Base-by-base conservation (phyloP, 2,113 vertebrate genomes). In the Phylloscopus whistleri region DNA sequence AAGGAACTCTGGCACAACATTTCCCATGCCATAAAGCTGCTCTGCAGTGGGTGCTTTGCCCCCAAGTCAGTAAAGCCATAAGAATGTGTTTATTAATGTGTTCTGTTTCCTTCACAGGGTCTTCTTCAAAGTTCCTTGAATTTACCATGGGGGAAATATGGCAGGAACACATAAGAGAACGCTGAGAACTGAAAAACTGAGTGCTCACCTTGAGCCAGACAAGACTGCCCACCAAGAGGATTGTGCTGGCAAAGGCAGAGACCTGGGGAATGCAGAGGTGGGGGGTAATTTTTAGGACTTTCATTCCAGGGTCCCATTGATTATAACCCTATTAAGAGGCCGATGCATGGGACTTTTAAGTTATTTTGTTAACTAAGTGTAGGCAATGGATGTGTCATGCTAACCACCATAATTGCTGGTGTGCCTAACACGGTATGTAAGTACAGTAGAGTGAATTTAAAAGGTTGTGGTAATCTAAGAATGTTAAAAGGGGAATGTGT, bases 381-480 rank as follows among this genome's bases (percentile, higher is more conserved):
- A 94, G 80, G 69, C 89, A 79, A 84, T 82, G 68, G 94, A 86
- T 95, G 68, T 92, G 74, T 95, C 76, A 92, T 79, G 90, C 66
- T 85, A 86, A 81, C 77, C 70, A 53, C 90, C 87, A 44, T 76
- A 94, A 94, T 91, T 94, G 67, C 90, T 96, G 91, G 68, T 92
- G 80, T 80, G 80, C 58, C 95, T 90, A 91, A 92, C 84, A 67
- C 70, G 91, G 52, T 92, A 84, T 94, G 84, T 95, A 96, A 92
- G 94, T 93, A 91, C 70, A 94, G 73, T 89, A 51, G 67, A 90
- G 92, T 89, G 93, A 87, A 96, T 95, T 93, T 86, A 87, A 95
- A 91, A 87, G 70, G 93, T 95, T 90, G 89, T 66, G 89, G 90
- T 91, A 93, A 96, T 96, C 92, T 79, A 81, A 95, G 95, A 95